phyloP scores from a whole-genome alignment of 2,888 invertebrate genomes.

The Choristoneura rosaceana region DNA sequence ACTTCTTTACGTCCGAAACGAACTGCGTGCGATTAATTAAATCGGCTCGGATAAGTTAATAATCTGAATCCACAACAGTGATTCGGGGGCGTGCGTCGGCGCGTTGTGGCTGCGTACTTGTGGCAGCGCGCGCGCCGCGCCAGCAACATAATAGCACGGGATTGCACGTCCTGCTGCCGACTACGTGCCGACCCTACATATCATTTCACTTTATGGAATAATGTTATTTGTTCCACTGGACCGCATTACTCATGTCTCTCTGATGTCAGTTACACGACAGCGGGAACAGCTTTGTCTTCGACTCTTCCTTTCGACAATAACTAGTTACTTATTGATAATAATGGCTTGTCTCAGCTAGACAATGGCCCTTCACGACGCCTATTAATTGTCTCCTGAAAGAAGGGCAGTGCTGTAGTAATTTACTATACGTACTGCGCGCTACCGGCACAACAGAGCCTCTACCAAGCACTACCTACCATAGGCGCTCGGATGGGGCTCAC shows the following conservation, averaged over 20 bases:
- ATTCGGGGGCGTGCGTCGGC: constrained; percentile 51
- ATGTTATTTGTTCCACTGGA: constrained; percentile 51
- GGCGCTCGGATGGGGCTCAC: too few species aligned
- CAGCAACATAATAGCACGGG: constrained; percentile 69
- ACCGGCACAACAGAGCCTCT: background rate
- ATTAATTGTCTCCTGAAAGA: background rate
- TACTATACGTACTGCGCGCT: background rate
- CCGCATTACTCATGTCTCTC: constrained; percentile 27
- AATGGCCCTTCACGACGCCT: background rate
- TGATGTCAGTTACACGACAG: constrained; percentile 27
- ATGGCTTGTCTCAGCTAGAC: background rate
- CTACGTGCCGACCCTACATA: constrained; percentile 59
- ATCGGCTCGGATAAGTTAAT: constrained; percentile 11
- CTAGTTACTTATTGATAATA: constrained; percentile 6
- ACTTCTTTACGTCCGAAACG: constrained; percentile 10
- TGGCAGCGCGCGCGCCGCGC: constrained; percentile 59
- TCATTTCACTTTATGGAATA: constrained; percentile 67
- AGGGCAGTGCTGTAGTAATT: background rate
- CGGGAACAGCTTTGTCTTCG: constrained; percentile 19
- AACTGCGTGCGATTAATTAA: constrained; percentile 22
- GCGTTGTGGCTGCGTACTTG: constrained; percentile 52
- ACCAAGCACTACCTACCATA: too few species aligned
- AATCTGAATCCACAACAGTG: constrained; percentile 28
- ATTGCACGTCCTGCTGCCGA: constrained; percentile 67
- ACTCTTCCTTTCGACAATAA: constrained; percentile 11